Evolutionary conservation across 2,797 vertebrate species (phyloP), one percentile per base, ranked within the genome.

Genomic region (Bradypodion pumilum): DNA sequence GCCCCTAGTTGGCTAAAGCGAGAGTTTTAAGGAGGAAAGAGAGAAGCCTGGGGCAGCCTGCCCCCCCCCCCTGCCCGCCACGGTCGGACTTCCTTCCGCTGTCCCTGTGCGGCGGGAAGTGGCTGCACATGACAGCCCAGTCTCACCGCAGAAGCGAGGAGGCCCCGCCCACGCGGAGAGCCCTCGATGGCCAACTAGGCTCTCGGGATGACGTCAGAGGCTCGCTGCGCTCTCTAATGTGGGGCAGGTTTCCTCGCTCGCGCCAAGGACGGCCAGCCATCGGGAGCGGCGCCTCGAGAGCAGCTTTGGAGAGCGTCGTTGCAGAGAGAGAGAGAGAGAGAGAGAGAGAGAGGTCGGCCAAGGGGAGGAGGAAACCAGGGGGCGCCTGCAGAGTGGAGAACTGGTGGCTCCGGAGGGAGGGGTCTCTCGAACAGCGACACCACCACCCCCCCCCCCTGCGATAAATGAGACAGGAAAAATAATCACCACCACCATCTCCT

Each of bases 311-410:
- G 49, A 69, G 81, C 70, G 49, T 69, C 42, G 63, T 44, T 76
- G 42, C 65, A 56, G 66, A n/a, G n/a, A n/a, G n/a, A n/a, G n/a
- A n/a, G n/a, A n/a, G n/a, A 87, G 82, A n/a, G n/a, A 56, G 66
- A n/a, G n/a, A n/a, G n/a, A n/a, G n/a, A n/a, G n/a, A n/a, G n/a
- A 87, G 82, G 73, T 81, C 78, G 77, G 74, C 72, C 78, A 80
- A 77, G 78, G 73, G 78, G 78, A 80, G 86, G 86, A 72, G n/a
- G n/a, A n/a, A 77, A 25, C 37, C 42, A 42, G 59, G 82, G 73
- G 66, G 73, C 44, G 66, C 73, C 44, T 42, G 62, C 60, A 78
- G 63, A 35, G 29, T 40, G 76, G 62, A 74, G 72, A 56, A 23
- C 8, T 15, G 4, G 8, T n/a, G 60, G 40, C 32, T 73, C 52